Percentiles rank a stretch among this genome's conserved stretches.
These are phyloP conservation scores for Pygmarrhopalites habei DNA, from an alignment of 1,140 invertebrate species.

Conservation along the genomic window DNA sequence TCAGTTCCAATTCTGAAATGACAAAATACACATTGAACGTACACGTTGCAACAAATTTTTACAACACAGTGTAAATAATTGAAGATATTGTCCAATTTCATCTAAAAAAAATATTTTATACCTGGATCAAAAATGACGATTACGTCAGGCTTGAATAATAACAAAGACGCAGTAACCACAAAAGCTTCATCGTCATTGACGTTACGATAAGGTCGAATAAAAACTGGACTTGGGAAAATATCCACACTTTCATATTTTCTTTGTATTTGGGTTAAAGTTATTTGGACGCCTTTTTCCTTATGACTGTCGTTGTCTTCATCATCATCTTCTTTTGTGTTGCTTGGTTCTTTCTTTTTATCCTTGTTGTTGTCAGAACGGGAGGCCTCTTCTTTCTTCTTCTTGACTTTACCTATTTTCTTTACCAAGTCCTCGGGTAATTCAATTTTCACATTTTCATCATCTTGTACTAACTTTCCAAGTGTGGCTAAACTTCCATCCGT, in stretches of 20 bases:
- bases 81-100: no score
- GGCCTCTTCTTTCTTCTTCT: constrained; percentile 41
- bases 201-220: constrained; percentile 69
- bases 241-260: constrained; percentile 39
- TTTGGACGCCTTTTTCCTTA: constrained; percentile 30
- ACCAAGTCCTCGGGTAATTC: constrained; percentile 30
- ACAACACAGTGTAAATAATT: no score
- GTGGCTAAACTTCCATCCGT: constrained; percentile 50
- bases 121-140: constrained; percentile 87
- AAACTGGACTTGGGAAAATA: constrained; percentile 51
- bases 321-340: constrained; percentile 22
- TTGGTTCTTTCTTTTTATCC: constrained; percentile 1
- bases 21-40: no score
- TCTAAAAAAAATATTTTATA: constrained; percentile 51
- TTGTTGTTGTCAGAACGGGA: background rate
- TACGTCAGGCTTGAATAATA: constrained; percentile 65
- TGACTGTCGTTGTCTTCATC: constrained; percentile 21
- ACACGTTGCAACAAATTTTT: no score
- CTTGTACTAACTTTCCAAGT: constrained; percentile 46
- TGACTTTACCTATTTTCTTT: constrained; percentile 47
- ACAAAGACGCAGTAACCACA: constrained; percentile 58
- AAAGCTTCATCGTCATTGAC: constrained; percentile 54
- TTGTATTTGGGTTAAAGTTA: constrained; percentile 43
- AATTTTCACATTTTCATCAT: constrained; percentile 42
- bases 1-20: constrained; percentile 33